Percentiles rank a stretch among this genome's conserved stretches.
phyloP scores from a whole-genome alignment of 1,140 invertebrate genomes.

The Orius insidiosus region DNA sequence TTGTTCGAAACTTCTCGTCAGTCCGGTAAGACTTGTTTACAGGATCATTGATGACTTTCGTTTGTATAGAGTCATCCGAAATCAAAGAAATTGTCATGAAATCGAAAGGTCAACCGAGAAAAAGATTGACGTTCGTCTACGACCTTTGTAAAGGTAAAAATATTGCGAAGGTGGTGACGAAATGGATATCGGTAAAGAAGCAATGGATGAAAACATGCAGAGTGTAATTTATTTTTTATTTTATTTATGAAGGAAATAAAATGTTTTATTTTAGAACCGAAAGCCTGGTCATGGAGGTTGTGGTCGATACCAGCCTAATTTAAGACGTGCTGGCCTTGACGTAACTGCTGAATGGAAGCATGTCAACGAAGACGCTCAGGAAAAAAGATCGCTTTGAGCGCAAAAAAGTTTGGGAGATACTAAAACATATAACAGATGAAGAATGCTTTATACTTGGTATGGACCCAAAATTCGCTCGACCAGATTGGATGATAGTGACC shows the following conservation, averaged over 20 bases:
- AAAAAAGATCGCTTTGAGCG: constrained; percentile 85
- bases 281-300: constrained; percentile 86
- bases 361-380: constrained; percentile 93
- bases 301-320: constrained; percentile 90
- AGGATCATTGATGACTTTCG: neutral
- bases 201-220: constrained; percentile 18
- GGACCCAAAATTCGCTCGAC: constrained; percentile 87
- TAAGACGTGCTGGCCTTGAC: constrained; percentile 75
- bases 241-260: neutral
- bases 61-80: constrained; percentile 63
- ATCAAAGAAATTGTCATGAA: constrained; percentile 95
- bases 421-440: constrained; percentile 94
- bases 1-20: constrained; percentile 89
- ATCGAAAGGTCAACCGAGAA: constrained; percentile 90
- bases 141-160: constrained; percentile 97
- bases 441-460: constrained; percentile 91
- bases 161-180: constrained; percentile 98
- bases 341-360: constrained; percentile 95
- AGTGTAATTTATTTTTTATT: constrained; percentile 2
- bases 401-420: constrained; percentile 93
- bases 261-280: constrained; percentile 27
- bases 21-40: constrained; percentile 46
- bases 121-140: constrained; percentile 87
- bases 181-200: constrained; percentile 76
- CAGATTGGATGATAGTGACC: constrained; percentile 99